Base-by-base conservation (phyloP, 2,113 vertebrate genomes). In the Orientallactaga bullata region DNA sequence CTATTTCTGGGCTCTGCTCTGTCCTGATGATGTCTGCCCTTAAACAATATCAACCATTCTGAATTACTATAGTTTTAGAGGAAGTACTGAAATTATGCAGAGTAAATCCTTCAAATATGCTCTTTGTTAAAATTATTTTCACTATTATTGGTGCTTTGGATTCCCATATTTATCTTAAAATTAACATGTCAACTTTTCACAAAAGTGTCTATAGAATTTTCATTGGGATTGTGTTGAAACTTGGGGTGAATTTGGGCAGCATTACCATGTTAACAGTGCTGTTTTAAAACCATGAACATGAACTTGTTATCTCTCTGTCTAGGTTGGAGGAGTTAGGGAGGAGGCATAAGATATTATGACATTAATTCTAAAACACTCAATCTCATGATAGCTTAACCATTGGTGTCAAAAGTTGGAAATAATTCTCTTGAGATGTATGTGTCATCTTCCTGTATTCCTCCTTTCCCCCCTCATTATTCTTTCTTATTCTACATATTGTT, bases 191-290 rank as follows among this genome's bases (percentile, higher is more conserved):
- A 88, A 37, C 42, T 80, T 90, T 80, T 26, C 82, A 72, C 13
- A 87, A 83, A 89, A 89, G 32, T 35, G 21, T 30, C 18, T 73
- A 16, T 55, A 87, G 35, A 85, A 90, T 80, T 90, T 93, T 85
- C 2, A 28, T 32, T 63, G 30, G 13, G 15, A 61, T 85, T 88
- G 6, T 82, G 4, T 37, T 90, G 20, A 90, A 68, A 81, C 32
- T 74, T 77, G 8, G 55, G 66, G 23, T 72, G 21, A 80, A 76
- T 51, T 76, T 80, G 61, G 55, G 3, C 9, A 88, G 9, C 8
- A 39, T 12, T 66, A 37, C 3, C 32, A 61, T 85, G 72, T 82
- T 55, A 91, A 90, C 16, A 89, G 17, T 39, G 17, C 11, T 35
- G 28, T 94, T 95, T 92, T 24, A 15, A 80, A 73, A 66, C 4